Evolutionary conservation across 2,113 vertebrate species (phyloP).

Genomic region (Colinus virginianus): DNA sequence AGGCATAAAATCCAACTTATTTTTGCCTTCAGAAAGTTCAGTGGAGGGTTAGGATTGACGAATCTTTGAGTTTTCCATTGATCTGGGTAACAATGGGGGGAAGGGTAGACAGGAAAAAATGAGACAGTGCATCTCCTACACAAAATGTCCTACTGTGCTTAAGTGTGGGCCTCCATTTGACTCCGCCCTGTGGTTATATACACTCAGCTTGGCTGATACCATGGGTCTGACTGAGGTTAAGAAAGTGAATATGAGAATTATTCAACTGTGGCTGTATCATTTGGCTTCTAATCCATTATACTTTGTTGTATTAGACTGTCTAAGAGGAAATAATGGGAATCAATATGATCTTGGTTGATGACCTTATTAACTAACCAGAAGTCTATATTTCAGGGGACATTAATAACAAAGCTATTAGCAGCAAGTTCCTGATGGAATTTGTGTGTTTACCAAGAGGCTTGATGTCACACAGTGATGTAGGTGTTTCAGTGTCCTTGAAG

Average conservation of each 20-base stretch:
- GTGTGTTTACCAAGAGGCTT: not conserved
- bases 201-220: rapidly evolving
- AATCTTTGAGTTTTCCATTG: not conserved
- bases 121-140: not conserved
- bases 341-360: not conserved
- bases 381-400: not conserved
- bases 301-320: not conserved
- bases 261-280: not conserved
- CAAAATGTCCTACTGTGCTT: not conserved
- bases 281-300: not conserved
- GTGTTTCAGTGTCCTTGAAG: not conserved
- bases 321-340: slow-evolving; percentile 34
- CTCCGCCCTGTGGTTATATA: not conserved
- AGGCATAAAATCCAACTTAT: rapidly evolving
- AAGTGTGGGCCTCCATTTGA: not conserved
- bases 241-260: not conserved
- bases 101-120: not conserved
- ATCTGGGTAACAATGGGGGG: not conserved
- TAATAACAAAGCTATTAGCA: not conserved
- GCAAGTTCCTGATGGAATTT: not conserved
- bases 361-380: slow-evolving; percentile 22
- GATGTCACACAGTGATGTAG: not conserved
- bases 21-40: not conserved
- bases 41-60: not conserved
- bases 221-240: not conserved